Conservation (phyloP, 2,888 invertebrate species). For the Isotomurus palustris region DNA sequence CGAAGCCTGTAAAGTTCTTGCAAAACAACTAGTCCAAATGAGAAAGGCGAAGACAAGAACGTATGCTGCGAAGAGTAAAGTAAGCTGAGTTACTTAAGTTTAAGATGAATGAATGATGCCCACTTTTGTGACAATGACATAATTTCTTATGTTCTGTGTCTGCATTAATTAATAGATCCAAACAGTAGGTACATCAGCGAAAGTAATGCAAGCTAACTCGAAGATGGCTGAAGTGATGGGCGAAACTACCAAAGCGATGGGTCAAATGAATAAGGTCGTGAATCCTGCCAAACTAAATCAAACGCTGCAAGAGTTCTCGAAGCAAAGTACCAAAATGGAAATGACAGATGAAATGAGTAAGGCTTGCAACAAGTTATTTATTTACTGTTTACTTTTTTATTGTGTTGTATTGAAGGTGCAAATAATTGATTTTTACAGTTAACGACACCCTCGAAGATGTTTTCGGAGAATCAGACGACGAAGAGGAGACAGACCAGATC, state of each 20-base stretch:
- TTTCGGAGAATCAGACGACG: slow-evolving; percentile 81
- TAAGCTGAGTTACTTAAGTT: slow-evolving; percentile 47
- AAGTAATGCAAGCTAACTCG: slow-evolving; percentile 83
- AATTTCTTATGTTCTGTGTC: neutral
- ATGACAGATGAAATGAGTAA: slow-evolving; percentile 94
- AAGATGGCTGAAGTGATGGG: slow-evolving; percentile 84
- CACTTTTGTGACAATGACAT: neutral
- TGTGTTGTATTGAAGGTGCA: neutral
- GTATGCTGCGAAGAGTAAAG: slow-evolving; percentile 75
- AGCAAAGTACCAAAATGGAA: slow-evolving; percentile 81
- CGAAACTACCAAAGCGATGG: slow-evolving; percentile 84
- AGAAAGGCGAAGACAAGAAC: slow-evolving; percentile 82
- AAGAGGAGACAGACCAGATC: slow-evolving; percentile 80
- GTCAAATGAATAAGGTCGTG: slow-evolving; percentile 77
- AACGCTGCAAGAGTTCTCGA: slow-evolving; percentile 76
- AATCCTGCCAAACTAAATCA: slow-evolving; percentile 78
- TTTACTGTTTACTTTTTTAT: neutral
- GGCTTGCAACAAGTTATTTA: slow-evolving; percentile 47
- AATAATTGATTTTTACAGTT: slow-evolving; percentile 56
- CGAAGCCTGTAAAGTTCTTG: slow-evolving; percentile 74
- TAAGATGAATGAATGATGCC: slow-evolving; percentile 1
- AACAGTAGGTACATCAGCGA: slow-evolving; percentile 77
- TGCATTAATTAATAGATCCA: slow-evolving; percentile 53
- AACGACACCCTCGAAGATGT: slow-evolving; percentile 88
- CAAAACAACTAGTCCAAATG: slow-evolving; percentile 81